Conservation (phyloP, 2,113 vertebrate genomes). For the Lophochroa leadbeateri region DNA sequence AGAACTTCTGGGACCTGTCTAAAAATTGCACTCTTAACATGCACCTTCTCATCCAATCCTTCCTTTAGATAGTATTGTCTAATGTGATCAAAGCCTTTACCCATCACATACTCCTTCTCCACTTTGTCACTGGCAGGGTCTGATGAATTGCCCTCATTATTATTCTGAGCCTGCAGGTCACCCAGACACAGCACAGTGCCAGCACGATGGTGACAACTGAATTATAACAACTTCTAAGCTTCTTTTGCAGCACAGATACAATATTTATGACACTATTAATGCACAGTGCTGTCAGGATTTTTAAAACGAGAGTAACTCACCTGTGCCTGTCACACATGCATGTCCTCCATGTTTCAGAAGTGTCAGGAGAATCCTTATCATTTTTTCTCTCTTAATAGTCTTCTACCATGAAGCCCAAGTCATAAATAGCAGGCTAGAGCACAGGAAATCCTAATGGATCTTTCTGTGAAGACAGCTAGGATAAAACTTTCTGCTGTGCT, state of each 20-base stretch:
- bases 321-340: neutral
- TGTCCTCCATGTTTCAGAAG: neutral
- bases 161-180: conserved; percentile 57
- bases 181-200: conserved; percentile 27
- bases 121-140: conserved; percentile 15
- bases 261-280: conserved; percentile 64
- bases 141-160: conserved; percentile 36
- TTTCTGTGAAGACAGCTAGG: neutral
- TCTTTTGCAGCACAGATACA: conserved; percentile 43
- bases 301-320: conserved; percentile 40
- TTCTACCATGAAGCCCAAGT: neutral
- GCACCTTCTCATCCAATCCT: neutral
- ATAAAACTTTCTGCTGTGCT: neutral
- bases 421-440: conserved; percentile 16
- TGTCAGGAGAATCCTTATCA: conserved; percentile 25
- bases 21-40: neutral
- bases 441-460: neutral
- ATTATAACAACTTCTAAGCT: conserved; percentile 48
- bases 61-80: conserved; percentile 21
- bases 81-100: conserved; percentile 53
- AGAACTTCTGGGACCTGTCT: neutral
- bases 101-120: conserved; percentile 12
- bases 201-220: conserved; percentile 44
- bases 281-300: conserved; percentile 49
- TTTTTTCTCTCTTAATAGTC: conserved; percentile 48